Evolutionary conservation across 2,797 vertebrate species (phyloP).

Genomic region (Kryptolebias ocellatus): DNA sequence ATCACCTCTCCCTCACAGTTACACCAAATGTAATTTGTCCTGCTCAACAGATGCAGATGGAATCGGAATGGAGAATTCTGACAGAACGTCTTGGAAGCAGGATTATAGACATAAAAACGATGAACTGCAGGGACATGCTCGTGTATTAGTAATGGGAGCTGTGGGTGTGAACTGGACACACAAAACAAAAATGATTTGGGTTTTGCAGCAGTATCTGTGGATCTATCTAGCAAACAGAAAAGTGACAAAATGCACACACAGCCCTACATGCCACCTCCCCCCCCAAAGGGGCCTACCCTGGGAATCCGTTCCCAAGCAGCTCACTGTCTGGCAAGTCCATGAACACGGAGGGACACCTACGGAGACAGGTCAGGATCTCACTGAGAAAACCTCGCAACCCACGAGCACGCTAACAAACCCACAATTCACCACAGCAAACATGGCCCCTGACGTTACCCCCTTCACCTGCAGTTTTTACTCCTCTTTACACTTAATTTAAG

Average conservation of each 20-base stretch:
- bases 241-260: constrained; percentile 63
- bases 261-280: constrained; percentile 67
- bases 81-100: constrained; percentile 12
- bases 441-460: constrained; percentile 14
- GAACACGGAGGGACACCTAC: constrained; percentile 88
- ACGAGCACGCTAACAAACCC: constrained; percentile 39
- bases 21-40: neutral
- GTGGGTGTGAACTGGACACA: constrained; percentile 31
- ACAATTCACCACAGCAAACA: constrained; percentile 31
- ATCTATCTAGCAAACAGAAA: constrained; percentile 44
- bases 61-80: constrained; percentile 5
- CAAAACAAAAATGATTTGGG: constrained; percentile 26
- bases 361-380: constrained; percentile 86
- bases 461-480: constrained; percentile 2
- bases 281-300: constrained; percentile 78
- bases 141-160: constrained; percentile 18
- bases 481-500: neutral
- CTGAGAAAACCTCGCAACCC: constrained; percentile 72
- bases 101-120: constrained; percentile 14
- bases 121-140: constrained; percentile 36
- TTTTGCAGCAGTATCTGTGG: neutral
- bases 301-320: constrained; percentile 86
- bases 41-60: constrained; percentile 15
- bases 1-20: neutral
- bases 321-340: constrained; percentile 88